These are phyloP conservation scores for Morbakka virulenta DNA, from an alignment of 30 jellyfish, hydroid and myxozoan species.

Conservation along the genomic window DNA sequence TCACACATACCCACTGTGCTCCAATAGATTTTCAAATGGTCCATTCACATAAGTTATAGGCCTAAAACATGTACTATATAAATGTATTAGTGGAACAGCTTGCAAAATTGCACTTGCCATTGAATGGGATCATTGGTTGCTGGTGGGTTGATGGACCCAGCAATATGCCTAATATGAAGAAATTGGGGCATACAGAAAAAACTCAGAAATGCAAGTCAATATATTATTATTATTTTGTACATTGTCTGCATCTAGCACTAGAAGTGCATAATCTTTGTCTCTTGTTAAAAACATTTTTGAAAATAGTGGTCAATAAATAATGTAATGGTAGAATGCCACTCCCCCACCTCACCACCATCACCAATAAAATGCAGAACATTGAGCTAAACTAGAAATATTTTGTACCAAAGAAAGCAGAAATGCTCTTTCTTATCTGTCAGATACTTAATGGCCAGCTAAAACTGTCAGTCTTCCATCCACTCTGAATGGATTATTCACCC, in stretches of 20 bases:
- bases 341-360: no score
- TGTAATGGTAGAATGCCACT: constrained; percentile 36
- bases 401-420: constrained; percentile 17
- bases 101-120: background rate
- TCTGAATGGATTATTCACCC: constrained; percentile 12
- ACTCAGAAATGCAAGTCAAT: no score
- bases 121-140: background rate
- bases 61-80: background rate
- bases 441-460: constrained; percentile 49
- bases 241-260: constrained; percentile 28
- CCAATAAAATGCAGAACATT: constrained; percentile 23
- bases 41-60: background rate
- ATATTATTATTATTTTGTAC: constrained; percentile 29
- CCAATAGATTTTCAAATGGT: background rate
- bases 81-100: background rate
- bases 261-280: constrained; percentile 4
- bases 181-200: no score
- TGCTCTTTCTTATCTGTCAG: constrained; percentile 45
- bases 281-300: constrained; percentile 27
- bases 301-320: constrained; percentile 20
- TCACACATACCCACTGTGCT: background rate
- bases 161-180: background rate
- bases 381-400: constrained; percentile 1
- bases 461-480: constrained; percentile 30
- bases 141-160: background rate